Evolutionary conservation across 2,888 invertebrate genomes (phyloP).

Genomic region (Chaetogeoica ovagalla): DNA sequence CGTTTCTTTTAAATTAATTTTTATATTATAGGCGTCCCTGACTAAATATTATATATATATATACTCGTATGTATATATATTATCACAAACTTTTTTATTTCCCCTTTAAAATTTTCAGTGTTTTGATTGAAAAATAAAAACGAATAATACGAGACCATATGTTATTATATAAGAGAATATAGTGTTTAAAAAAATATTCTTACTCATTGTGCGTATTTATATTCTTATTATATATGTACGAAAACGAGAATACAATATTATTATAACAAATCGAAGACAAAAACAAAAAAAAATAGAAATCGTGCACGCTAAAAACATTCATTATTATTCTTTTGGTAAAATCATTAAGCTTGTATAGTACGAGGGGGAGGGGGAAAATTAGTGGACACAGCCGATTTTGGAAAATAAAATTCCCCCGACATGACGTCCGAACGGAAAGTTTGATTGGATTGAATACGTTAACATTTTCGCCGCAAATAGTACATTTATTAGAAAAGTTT

Average conservation of each 20-base stretch:
- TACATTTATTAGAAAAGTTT: no score
- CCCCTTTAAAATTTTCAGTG: not conserved
- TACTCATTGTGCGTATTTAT: not conserved
- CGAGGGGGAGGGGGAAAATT: no score
- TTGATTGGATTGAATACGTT: no score
- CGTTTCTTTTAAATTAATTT: slow-evolving; percentile 14
- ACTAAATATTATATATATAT: slow-evolving; percentile 22
- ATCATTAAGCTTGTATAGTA: slow-evolving; percentile 29
- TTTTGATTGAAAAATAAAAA: slow-evolving; percentile 19
- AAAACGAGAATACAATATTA: slow-evolving; percentile 15
- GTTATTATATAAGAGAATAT: slow-evolving; percentile 14
- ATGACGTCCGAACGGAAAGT: no score
- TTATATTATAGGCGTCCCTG: slow-evolving; percentile 41
- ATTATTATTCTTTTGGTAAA: not conserved
- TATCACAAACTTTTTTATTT: slow-evolving; percentile 44
- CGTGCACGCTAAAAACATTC: slow-evolving; percentile 5
- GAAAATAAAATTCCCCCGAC: no score
- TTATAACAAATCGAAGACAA: slow-evolving; percentile 11
- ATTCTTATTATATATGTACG: not conserved
- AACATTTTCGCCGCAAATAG: no score
- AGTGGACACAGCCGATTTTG: no score
- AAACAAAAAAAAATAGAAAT: not conserved
- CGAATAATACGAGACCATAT: not conserved
- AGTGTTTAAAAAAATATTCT: slow-evolving; percentile 42
- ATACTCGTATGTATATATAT: not conserved